Conservation (phyloP, 1,140 invertebrate species). For the Drosophila cardini region DNA sequence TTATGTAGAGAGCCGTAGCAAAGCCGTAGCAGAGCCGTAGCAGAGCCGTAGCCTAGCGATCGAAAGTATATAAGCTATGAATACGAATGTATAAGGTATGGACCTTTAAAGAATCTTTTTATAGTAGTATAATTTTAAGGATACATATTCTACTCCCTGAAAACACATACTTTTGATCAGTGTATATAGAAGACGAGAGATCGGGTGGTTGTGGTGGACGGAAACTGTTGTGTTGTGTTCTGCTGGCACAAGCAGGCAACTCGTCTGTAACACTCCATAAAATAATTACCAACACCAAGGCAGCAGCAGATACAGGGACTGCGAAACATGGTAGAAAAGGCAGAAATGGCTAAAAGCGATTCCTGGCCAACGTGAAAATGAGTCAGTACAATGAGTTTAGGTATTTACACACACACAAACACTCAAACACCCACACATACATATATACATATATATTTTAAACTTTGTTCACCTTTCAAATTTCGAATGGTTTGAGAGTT, state of each 20-base stretch:
- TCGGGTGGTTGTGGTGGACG: not conserved
- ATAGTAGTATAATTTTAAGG: too few species aligned
- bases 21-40: too few species aligned
- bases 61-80: too few species aligned
- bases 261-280: conserved; percentile 66
- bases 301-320: conserved; percentile 1
- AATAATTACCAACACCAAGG: conserved; percentile 78
- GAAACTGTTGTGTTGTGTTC: conserved; percentile 1
- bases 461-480: not conserved
- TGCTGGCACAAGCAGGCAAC: conserved; percentile 24
- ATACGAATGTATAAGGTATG: too few species aligned
- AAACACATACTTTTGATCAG: too few species aligned
- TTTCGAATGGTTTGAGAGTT: too few species aligned
- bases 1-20: too few species aligned
- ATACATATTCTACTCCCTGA: too few species aligned
- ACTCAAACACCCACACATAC: not conserved
- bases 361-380: conserved; percentile 13
- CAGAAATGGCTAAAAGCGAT: conserved; percentile 4
- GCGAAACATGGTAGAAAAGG: conserved; percentile 21
- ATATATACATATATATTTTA: not conserved
- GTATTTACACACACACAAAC: not conserved
- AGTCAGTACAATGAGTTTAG: not conserved
- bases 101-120: too few species aligned
- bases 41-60: too few species aligned
- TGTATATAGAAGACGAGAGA: not conserved